Percentiles rank a stretch among this genome's conserved stretches.
phyloP scores from a whole-genome alignment of 2,888 invertebrate genomes.

The Lissonota sp. region DNA sequence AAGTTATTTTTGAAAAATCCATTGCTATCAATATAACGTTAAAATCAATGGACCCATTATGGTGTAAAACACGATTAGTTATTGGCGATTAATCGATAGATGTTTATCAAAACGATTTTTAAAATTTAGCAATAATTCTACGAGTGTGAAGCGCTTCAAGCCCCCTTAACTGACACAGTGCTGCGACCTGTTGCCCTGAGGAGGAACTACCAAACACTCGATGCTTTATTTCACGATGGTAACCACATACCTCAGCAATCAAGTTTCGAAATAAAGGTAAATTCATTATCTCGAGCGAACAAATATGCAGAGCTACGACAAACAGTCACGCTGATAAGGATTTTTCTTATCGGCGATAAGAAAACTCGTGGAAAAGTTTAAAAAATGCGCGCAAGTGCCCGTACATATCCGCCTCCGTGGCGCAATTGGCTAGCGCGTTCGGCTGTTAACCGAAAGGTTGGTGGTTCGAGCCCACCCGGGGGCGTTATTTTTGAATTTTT shows the following conservation, averaged over 20 bases:
- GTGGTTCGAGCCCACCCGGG: slow-evolving; percentile 99
- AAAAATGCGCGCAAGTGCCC: background rate
- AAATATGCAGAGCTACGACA: background rate
- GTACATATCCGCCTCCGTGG: slow-evolving; percentile 88
- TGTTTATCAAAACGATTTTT: too few relatives aligned
- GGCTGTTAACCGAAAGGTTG: slow-evolving; percentile 99
- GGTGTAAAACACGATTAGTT: too few relatives aligned
- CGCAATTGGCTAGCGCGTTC: slow-evolving; percentile 99
- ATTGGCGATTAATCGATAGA: too few relatives aligned
- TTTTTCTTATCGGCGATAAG: slow-evolving; percentile 6
- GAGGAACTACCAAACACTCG: background rate
- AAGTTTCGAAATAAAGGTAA: background rate
- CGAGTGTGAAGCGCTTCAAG: background rate
- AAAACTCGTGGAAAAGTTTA: background rate
- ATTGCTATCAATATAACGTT: too few relatives aligned
- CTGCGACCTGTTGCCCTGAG: slow-evolving; percentile 2
- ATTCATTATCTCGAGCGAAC: background rate
- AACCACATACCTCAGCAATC: background rate
- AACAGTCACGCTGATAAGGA: background rate
- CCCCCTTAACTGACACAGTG: slow-evolving; percentile 7
- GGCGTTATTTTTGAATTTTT: slow-evolving; percentile 86
- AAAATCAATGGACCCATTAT: too few relatives aligned
- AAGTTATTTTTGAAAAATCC: too few relatives aligned
- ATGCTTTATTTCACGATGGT: background rate
- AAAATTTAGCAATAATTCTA: background rate